These are phyloP conservation scores for Clunio marinus DNA, from an alignment of 2,888 invertebrate species.

Conservation along the genomic window DNA sequence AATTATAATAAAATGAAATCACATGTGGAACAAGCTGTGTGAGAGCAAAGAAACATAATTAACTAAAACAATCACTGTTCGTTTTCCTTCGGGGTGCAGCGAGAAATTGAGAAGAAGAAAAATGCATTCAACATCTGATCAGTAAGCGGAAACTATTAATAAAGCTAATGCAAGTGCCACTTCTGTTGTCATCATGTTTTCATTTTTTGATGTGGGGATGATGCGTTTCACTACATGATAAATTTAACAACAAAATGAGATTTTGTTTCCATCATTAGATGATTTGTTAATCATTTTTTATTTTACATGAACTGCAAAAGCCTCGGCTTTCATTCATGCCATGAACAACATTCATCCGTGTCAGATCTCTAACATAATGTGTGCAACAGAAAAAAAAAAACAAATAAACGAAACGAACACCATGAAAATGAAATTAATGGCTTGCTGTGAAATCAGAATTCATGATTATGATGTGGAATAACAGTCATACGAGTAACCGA, in stretches of 20 bases:
- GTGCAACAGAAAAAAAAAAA: not conserved
- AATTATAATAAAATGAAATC: not conserved
- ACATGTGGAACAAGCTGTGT: not conserved
- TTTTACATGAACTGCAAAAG: too few relatives aligned
- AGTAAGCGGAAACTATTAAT: constrained; percentile 34
- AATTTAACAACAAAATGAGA: not conserved
- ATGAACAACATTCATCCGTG: not conserved
- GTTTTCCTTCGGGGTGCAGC: not conserved
- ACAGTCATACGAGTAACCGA: constrained; percentile 7
- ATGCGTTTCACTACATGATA: not conserved
- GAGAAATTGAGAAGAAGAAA: not conserved
- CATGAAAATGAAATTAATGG: constrained; percentile 34
- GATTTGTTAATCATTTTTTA: constrained; percentile 1
- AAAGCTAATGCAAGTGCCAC: constrained; percentile 34
- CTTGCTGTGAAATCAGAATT: constrained; percentile 28
- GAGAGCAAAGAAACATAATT: constrained; percentile 18
- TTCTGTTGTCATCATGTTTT: not conserved
- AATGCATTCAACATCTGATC: constrained; percentile 7
- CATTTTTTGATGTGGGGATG: not conserved
- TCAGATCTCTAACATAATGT: not conserved
- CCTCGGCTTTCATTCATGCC: too few relatives aligned
- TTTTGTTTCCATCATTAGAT: constrained; percentile 3
- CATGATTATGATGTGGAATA: constrained; percentile 30
- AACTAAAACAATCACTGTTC: constrained; percentile 34
- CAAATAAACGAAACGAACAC: not conserved